Percentiles rank a stretch among this genome's conserved stretches.
phyloP scores from a whole-genome alignment of 2,797 vertebrate genomes.

The Premnoplex brunnescens region DNA sequence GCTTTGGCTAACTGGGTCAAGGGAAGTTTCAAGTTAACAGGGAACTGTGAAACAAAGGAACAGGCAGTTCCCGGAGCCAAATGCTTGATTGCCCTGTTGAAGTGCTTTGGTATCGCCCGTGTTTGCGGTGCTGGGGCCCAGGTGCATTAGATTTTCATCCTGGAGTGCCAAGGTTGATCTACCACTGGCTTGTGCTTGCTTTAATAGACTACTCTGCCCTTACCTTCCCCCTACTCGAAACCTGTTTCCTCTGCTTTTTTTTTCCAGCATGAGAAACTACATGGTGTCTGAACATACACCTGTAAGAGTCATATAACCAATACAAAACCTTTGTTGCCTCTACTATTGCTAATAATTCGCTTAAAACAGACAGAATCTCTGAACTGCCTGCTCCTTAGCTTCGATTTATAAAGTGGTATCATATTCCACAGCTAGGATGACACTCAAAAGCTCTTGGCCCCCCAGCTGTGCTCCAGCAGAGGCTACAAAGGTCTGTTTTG shows the following conservation, averaged over 20 bases:
- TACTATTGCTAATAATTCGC: neutral
- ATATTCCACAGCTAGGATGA: neutral
- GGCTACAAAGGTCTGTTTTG: neutral
- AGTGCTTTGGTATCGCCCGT: neutral
- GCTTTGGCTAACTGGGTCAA: slow-evolving; percentile 43
- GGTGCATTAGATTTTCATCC: neutral
- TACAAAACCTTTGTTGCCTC: neutral
- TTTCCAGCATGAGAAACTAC: neutral
- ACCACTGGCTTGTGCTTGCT: neutral
- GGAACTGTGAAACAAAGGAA: slow-evolving; percentile 22
- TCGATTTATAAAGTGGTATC: neutral
- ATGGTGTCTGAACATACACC: neutral
- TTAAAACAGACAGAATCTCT: neutral
- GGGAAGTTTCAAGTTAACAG: slow-evolving; percentile 29
- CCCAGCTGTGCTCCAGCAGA: neutral
- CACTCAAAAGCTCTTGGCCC: neutral
- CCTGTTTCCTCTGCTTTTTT: neutral
- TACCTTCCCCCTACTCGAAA: neutral
- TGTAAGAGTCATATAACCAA: neutral
- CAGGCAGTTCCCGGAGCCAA: neutral
- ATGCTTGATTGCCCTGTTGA: neutral
- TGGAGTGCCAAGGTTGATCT: neutral
- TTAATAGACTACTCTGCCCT: neutral
- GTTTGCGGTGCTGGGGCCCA: neutral
- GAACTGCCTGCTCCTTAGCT: neutral